Conservation (phyloP, 2,113 vertebrate species). For the Pelobates fuscus region DNA sequence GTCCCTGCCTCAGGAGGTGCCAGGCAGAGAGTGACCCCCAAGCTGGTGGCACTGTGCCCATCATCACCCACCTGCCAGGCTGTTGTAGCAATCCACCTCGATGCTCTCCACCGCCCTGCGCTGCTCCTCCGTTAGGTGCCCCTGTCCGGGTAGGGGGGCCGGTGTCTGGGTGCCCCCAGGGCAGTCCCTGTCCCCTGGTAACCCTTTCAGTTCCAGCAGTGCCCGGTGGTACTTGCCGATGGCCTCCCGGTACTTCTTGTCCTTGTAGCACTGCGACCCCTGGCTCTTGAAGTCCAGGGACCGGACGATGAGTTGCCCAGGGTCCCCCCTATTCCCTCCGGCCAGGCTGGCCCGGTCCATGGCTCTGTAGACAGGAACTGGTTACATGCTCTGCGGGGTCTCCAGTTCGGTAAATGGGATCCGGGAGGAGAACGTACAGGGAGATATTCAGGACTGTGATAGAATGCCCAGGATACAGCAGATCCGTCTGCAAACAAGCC, state of each 20-base stretch:
- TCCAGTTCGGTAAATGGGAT: background rate
- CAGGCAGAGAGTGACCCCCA: background rate
- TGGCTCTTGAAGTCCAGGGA: conserved; percentile 94
- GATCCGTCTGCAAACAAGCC: conserved; percentile 28
- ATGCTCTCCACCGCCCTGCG: conserved; percentile 87
- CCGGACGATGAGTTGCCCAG: conserved; percentile 79
- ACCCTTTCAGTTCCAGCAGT: conserved; percentile 92
- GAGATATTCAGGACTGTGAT: background rate
- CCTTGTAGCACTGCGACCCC: conserved; percentile 96
- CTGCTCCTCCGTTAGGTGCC: conserved; percentile 85
- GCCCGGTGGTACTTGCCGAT: conserved; percentile 98
- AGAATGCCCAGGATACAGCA: background rate
- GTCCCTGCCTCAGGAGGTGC: too few relatives aligned
- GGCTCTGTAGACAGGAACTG: conserved; percentile 44
- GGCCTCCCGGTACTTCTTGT: conserved; percentile 97
- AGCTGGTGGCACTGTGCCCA: background rate
- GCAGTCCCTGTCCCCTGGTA: conserved; percentile 77
- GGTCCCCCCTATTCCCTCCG: conserved; percentile 57
- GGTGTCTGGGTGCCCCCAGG: conserved; percentile 65
- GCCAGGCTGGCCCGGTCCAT: conserved; percentile 51
- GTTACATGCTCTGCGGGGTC: conserved; percentile 19
- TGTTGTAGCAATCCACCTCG: conserved; percentile 97
- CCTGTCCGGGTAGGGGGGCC: conserved; percentile 58
- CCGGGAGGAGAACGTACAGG: background rate
- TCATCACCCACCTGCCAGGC: conserved; percentile 83